These are phyloP conservation scores for Equus quagga DNA, from an alignment of 2,113 vertebrate species.

Conservation along the genomic window DNA sequence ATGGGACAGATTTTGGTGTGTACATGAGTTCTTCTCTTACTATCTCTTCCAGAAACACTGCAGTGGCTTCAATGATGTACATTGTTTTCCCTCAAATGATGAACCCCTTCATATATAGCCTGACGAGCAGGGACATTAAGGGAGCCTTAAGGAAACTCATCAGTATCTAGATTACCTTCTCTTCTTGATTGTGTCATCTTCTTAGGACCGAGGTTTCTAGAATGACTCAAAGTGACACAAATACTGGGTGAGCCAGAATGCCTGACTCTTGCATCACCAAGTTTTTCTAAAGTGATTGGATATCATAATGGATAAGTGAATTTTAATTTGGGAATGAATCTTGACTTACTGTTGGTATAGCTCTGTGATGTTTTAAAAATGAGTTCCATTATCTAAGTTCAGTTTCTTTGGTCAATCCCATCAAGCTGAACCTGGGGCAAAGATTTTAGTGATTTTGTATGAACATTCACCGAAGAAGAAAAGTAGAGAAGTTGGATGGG, in stretches of 20 bases:
- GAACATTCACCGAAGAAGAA: background rate
- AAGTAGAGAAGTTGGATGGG: background rate
- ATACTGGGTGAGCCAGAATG: background rate
- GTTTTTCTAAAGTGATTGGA: background rate
- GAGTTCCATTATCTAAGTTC: background rate
- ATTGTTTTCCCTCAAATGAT: background rate
- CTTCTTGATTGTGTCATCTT: background rate
- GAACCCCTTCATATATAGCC: conserved; percentile 65
- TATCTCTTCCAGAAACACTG: background rate
- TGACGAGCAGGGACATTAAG: conserved; percentile 54
- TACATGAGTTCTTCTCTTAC: background rate
- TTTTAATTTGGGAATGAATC: background rate
- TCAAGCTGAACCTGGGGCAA: background rate
- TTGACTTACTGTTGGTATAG: background rate
- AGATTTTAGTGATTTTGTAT: background rate
- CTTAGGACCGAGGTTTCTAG: background rate
- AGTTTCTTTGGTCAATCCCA: background rate
- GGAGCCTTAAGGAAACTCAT: background rate
- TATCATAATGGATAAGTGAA: background rate
- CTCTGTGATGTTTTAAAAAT: background rate
- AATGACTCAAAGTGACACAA: background rate
- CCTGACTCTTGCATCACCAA: background rate
- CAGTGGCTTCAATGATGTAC: background rate
- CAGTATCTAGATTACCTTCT: background rate
- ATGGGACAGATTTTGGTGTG: background rate